Evolutionary conservation across 1,140 invertebrate species (phyloP), one percentile per base, ranked within the genome.

Genomic region (Brachionus angularis): DNA sequence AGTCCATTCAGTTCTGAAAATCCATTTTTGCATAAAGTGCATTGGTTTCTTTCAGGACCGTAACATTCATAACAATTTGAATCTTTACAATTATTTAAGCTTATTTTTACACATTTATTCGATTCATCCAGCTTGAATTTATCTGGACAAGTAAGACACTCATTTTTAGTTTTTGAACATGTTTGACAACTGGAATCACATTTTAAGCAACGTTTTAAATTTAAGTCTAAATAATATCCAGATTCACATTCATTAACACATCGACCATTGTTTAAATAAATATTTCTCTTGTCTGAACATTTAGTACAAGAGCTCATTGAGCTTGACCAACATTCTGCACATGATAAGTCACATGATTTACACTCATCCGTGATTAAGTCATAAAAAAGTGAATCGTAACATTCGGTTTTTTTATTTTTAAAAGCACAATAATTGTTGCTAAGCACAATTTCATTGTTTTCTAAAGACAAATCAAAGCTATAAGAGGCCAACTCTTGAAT

Each of bases 311-410:
- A 46, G 27, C 14, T 8, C 14, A 18, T 12, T 14, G 44, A 14
- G n/a, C 16, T 67, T 18, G 62, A 67, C 23, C 27, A 34, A 27
- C 62, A 67, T 33, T 50, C 42, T 10, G 8, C 23, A 50, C 62
- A 67, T 5, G 62, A 47, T n/a, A 67, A 23, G 42, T 67, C 62
- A 67, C 62, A 67, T 29, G 8, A 42, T 47, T 23, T 46, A n/a
- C 62, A 67, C 5, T 67, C 29, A 25, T n/a, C 29, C n/a, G 12
- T 4, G 3, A 21, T 33, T 34, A 25, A n/a, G 29, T 67, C 42
- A 31, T 47, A 67, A 21, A 47, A 67, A 23, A 47, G 29, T 25
- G 21, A 21, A 36, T 8, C 5, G 16, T 50, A 16, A 67, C 62
- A 67, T 31, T 58, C 53, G 14, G 36, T 42, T 23, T 58, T 67